Percentiles rank a stretch among this genome's conserved stretches.
Conservation (phyloP, 2,113 vertebrate species). For the Tinamus guttatus region DNA sequence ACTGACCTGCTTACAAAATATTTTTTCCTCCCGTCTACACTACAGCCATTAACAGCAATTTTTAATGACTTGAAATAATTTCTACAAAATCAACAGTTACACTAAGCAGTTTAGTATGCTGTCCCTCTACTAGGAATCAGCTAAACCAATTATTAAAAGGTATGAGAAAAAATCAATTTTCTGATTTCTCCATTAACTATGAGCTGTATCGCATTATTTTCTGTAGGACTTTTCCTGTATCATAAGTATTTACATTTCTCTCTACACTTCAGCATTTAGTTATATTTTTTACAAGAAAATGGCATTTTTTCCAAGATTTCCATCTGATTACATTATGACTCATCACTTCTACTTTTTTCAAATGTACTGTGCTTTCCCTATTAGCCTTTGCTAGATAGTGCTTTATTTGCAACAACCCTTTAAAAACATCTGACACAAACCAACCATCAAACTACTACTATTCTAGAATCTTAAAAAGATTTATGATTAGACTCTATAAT, state of each 20-base stretch:
- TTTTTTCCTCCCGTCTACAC: neutral
- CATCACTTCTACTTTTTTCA: neutral
- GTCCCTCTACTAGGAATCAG: neutral
- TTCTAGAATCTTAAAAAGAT: slow-evolving; percentile 46
- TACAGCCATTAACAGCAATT: neutral
- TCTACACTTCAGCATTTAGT: neutral
- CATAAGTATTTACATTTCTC: neutral
- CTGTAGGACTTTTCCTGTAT: neutral
- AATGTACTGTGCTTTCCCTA: neutral
- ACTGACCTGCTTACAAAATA: neutral
- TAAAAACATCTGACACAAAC: neutral
- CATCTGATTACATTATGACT: neutral
- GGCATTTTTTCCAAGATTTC: neutral
- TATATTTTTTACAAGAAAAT: neutral
- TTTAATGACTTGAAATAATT: neutral
- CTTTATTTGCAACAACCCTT: neutral
- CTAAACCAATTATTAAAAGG: neutral
- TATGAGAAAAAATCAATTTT: neutral
- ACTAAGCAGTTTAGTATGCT: neutral
- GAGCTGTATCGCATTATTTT: neutral
- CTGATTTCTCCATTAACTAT: neutral
- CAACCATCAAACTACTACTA: neutral
- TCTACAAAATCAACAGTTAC: neutral
- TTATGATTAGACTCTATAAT: neutral
- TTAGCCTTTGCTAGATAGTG: neutral